Conservation (phyloP, 1,140 invertebrate species). For the Cotesia vestalis region DNA sequence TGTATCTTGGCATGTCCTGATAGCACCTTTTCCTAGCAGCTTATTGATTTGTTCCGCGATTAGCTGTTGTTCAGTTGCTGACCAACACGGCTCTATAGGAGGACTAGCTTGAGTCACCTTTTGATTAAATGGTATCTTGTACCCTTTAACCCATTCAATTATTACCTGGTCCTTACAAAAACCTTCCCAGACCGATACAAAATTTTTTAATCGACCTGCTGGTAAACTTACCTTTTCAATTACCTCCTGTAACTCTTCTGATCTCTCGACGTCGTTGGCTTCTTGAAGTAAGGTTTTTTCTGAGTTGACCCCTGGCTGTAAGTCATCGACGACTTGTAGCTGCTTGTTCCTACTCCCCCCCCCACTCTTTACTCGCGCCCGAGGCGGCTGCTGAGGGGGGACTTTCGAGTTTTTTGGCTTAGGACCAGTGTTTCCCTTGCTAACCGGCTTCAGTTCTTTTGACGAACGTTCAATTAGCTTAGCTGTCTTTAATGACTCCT, state of each 20-base stretch:
- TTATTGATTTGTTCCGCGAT: slow-evolving; percentile 30
- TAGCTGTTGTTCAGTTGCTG: slow-evolving; percentile 12
- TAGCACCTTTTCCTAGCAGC: slow-evolving; percentile 30
- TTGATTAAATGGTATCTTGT: slow-evolving; percentile 19
- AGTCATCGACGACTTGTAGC: neutral
- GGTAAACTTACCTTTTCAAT: slow-evolving; percentile 15
- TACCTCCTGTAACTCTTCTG: slow-evolving; percentile 26
- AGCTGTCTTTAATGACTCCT: slow-evolving; percentile 36
- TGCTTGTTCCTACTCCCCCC: slow-evolving; percentile 21
- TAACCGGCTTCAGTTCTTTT: slow-evolving; percentile 30
- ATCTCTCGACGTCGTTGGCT: slow-evolving; percentile 19
- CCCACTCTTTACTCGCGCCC: slow-evolving; percentile 9
- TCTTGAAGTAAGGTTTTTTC: slow-evolving; percentile 13
- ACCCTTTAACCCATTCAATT: slow-evolving; percentile 21
- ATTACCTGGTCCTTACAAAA: neutral
- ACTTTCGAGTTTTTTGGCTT: slow-evolving; percentile 37
- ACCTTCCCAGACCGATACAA: slow-evolving; percentile 1
- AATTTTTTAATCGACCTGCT: slow-evolving; percentile 11
- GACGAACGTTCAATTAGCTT: slow-evolving; percentile 33
- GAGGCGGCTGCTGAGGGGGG: slow-evolving; percentile 23
- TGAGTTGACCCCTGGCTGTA: slow-evolving; percentile 2
- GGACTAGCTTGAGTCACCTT: slow-evolving; percentile 8
- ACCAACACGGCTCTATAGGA: slow-evolving; percentile 29
- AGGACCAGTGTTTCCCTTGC: neutral
- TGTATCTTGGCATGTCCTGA: slow-evolving; percentile 39